A percentile compares a stretch with the other conserved stretches of the same genome.
Evolutionary conservation across 1,140 invertebrate genomes (phyloP).

Genomic region (Polypedilum pembai): DNA sequence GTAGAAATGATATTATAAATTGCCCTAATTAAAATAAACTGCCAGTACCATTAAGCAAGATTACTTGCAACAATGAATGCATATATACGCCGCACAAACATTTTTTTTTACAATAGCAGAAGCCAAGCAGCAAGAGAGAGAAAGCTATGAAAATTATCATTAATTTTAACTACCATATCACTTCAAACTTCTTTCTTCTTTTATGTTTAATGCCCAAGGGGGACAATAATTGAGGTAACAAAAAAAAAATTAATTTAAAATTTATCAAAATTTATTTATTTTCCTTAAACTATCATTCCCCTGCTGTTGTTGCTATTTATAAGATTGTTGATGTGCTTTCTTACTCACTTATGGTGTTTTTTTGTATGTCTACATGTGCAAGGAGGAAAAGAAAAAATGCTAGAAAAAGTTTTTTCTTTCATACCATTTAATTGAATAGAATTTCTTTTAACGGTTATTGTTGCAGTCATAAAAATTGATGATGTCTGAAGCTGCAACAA

Average conservation of each 20-base stretch:
- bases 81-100: neutral
- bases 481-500: conserved; percentile 8
- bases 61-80: conserved; percentile 17
- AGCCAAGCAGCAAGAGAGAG: neutral
- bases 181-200: conserved; percentile 12
- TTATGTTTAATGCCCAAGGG: neutral
- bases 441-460: conserved; percentile 26
- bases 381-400: neutral
- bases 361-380: neutral
- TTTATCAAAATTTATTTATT: neutral
- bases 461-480: conserved; percentile 23
- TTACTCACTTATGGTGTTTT: no score
- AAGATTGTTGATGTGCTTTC: no score
- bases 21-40: conserved; percentile 27
- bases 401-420: neutral
- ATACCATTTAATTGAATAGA: conserved; percentile 23
- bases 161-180: conserved; percentile 14
- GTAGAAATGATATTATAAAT: conserved; percentile 23
- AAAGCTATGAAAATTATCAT: neutral
- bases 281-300: no score
- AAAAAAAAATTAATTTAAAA: neutral
- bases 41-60: neutral
- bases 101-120: neutral
- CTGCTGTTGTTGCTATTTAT: no score
- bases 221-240: no score